Base-by-base conservation (phyloP, 2,113 vertebrate species). In the Bostrychus sinensis region DNA sequence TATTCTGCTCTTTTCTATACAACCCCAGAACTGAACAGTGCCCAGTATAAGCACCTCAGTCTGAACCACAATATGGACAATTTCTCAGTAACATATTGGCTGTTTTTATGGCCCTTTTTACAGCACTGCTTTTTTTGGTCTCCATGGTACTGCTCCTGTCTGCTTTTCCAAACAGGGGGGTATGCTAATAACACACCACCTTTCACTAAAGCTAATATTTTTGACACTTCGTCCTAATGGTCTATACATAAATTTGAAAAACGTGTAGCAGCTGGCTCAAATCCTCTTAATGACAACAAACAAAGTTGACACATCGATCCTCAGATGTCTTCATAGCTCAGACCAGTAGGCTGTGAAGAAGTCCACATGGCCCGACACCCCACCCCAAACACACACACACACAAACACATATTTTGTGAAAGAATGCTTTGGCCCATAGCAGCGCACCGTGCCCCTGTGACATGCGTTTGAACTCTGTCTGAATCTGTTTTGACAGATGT, bases 401-500 rank as follows among this genome's bases (percentile, higher is more conserved):
- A 62, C 50, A 43, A 37, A 62, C 22, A 68, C 56, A 72, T 38
- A 53, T 70, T 39, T 4, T 68, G 70, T 51, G 41, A 66, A 84
- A 79, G 78, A 88, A 90, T 88, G 70, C 54, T n/a, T 66, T 77
- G 79, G 84, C 81, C 79, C 32, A 9, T 82, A 73, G 74, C 72
- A 51, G 19, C 69, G 62, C 45, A 22, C 72, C 72, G 80, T 82
- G 77, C 70, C 82, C 81, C 57, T 62, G 59, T 86, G 78, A 77
- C 76, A 83, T 81, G 71, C 66, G 70, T 86, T 89, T 90, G 90
- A 91, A 86, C 86, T 86, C 69, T 58, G 63, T 53, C 62, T n/a
- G n/a, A 71, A 84, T 89, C 73, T 92, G 87, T 92, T 93, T 91
- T 84, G 83, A 91, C 90, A 91, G 89, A 91, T 91, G 89, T 90